Evolutionary conservation across 2,888 invertebrate species (phyloP).

Genomic region (Andrena trimmerana): DNA sequence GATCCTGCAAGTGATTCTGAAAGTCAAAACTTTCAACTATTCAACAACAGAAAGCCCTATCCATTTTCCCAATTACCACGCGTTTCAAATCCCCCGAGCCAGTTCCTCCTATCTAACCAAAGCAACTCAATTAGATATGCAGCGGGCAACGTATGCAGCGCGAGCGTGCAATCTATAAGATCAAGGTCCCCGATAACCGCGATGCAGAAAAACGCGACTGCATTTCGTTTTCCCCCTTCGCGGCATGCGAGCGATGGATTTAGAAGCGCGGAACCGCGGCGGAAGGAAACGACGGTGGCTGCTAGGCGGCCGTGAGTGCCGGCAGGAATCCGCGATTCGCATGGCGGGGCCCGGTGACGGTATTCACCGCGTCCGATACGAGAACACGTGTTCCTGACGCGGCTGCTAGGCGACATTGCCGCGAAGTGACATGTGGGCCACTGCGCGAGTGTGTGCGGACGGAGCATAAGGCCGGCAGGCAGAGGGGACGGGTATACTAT

Average conservation of each 20-base stretch:
- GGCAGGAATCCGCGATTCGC: conserved; percentile 46
- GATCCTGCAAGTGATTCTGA: neutral
- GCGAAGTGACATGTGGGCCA: conserved; percentile 65
- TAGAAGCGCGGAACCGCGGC: neutral
- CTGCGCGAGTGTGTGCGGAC: conserved; percentile 42
- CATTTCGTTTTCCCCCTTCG: neutral
- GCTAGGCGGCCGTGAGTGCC: conserved; percentile 23
- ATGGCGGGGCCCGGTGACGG: conserved; percentile 31
- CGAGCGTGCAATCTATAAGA: neutral
- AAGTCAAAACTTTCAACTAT: neutral
- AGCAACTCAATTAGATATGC: neutral
- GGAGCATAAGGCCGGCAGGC: conserved; percentile 54
- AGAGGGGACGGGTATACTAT: conserved; percentile 53
- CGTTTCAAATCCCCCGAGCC: no score
- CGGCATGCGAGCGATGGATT: neutral
- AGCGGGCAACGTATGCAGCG: neutral
- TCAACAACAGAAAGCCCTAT: no score
- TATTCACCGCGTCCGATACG: conserved; percentile 50
- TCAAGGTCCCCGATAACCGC: conserved; percentile 6
- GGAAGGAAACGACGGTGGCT: neutral
- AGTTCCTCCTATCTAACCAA: no score
- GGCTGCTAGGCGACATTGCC: conserved; percentile 52
- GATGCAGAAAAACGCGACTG: conserved; percentile 1
- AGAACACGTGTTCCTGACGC: conserved; percentile 65
- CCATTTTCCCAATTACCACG: no score